These are phyloP conservation scores for Drosophila auraria DNA, from an alignment of 1,140 invertebrate genomes.

Conservation along the genomic window DNA sequence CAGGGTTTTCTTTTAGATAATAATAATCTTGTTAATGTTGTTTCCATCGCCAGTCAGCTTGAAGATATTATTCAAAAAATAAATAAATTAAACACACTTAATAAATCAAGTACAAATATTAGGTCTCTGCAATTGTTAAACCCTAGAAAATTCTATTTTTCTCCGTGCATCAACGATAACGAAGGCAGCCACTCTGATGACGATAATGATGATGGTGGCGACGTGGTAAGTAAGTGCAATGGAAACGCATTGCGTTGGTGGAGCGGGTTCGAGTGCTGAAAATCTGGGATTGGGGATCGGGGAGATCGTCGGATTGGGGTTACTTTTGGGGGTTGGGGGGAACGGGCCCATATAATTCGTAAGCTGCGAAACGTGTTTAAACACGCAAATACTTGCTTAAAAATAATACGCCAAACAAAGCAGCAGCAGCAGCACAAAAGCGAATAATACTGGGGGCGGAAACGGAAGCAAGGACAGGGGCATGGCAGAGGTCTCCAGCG, in stretches of 20 bases:
- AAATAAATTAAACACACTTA: too few relatives aligned
- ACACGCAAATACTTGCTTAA: constrained; percentile 83
- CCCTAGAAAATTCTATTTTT: not conserved
- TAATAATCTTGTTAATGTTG: too few relatives aligned
- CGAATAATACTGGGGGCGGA: constrained; percentile 57
- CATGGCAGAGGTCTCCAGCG: constrained; percentile 1
- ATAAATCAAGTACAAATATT: too few relatives aligned
- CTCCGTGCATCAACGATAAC: not conserved
- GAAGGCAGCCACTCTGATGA: constrained; percentile 27
- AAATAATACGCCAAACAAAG: constrained; percentile 69
- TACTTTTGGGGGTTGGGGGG: constrained; percentile 19
- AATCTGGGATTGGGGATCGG: constrained; percentile 1
- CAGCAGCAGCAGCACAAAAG: constrained; percentile 33
- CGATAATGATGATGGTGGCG: constrained; percentile 11
- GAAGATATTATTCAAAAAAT: too few relatives aligned
- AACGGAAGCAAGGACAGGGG: constrained; percentile 59
- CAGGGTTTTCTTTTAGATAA: not conserved
- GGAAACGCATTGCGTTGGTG: constrained; percentile 44
- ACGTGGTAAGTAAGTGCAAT: constrained; percentile 64
- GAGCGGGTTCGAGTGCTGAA: not conserved
- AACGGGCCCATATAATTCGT: constrained; percentile 63
- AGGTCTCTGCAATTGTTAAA: too few relatives aligned
- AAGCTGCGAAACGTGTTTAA: constrained; percentile 82
- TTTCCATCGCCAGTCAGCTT: too few relatives aligned
- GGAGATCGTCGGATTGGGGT: constrained; percentile 28